These are phyloP conservation scores for Rhipidura dahli DNA, from an alignment of 2,113 vertebrate species.

Conservation along the genomic window DNA sequence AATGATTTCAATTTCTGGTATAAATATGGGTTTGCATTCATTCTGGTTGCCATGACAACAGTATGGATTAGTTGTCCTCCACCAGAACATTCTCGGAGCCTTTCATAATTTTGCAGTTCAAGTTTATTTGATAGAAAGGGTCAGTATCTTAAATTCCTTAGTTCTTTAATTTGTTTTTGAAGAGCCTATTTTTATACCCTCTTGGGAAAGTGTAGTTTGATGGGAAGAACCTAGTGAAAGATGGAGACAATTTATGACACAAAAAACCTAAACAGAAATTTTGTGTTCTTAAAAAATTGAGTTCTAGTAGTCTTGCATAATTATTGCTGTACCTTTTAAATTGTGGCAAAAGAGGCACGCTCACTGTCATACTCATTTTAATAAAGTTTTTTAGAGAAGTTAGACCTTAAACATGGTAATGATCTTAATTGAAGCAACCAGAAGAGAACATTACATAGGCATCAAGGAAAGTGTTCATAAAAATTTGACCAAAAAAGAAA, in stretches of 20 bases:
- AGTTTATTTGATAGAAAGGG: slow-evolving; percentile 35
- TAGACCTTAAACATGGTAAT: slow-evolving; percentile 28
- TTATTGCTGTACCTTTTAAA: slow-evolving; percentile 39
- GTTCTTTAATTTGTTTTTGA: slow-evolving; percentile 12
- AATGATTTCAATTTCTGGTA: slow-evolving; percentile 52
- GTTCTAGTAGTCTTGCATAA: slow-evolving; percentile 30
- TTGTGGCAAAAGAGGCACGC: background rate
- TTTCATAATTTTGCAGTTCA: background rate
- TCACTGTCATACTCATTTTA: slow-evolving; percentile 21
- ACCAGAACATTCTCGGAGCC: background rate
- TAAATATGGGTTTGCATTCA: slow-evolving; percentile 59
- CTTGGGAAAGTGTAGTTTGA: background rate
- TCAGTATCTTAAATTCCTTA: slow-evolving; percentile 16
- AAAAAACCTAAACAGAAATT: background rate
- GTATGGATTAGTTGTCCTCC: slow-evolving; percentile 21
- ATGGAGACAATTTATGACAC: background rate
- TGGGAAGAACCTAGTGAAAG: background rate
- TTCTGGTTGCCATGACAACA: slow-evolving; percentile 34
- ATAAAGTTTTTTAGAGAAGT: slow-evolving; percentile 44
- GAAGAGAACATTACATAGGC: background rate
- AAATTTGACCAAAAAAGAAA: background rate
- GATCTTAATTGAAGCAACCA: slow-evolving; percentile 37
- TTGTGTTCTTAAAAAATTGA: slow-evolving; percentile 12
- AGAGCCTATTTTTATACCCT: background rate
- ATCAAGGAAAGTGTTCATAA: slow-evolving; percentile 40